Conservation (phyloP, 2,888 invertebrate genomes). For the Yponomeuta malinellus region DNA sequence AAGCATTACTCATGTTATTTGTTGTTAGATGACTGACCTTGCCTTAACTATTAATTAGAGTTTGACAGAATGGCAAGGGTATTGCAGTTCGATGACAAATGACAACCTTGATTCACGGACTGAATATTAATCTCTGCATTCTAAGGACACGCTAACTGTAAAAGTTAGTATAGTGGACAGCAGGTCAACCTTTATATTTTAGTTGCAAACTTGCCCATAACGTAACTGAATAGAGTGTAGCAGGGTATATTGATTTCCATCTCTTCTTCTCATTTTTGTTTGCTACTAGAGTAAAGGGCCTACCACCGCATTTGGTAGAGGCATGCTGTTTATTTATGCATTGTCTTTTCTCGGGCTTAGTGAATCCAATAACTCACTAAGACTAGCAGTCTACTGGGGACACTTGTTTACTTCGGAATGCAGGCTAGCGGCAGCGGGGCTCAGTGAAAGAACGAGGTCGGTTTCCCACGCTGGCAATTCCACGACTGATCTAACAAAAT, state of each 20-base stretch:
- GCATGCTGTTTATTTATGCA: not conserved
- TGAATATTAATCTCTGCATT: too few species aligned
- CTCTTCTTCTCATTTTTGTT: too few species aligned
- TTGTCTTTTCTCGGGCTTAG: not conserved
- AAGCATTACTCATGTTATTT: not conserved
- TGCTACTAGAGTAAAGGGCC: too few species aligned
- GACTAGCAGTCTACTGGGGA: not conserved
- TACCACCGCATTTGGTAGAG: not conserved
- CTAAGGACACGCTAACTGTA: too few species aligned
- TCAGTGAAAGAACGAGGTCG: not conserved
- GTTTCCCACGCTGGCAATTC: not conserved
- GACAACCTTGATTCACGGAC: not conserved
- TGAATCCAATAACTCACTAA: not conserved
- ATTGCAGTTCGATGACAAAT: not conserved
- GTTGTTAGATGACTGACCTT: not conserved
- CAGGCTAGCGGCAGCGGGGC: not conserved
- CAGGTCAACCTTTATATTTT: too few species aligned
- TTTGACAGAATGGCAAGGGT: slow-evolving; percentile 6
- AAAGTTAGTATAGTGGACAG: too few species aligned
- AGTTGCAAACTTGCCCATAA: too few species aligned
- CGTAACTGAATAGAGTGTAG: too few species aligned
- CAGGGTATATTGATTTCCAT: too few species aligned
- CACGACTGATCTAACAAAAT: not conserved
- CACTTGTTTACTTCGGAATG: not conserved
- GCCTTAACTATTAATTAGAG: not conserved